Base-by-base conservation (phyloP, 2,797 vertebrate species). In the Heliangelus exortis region DNA sequence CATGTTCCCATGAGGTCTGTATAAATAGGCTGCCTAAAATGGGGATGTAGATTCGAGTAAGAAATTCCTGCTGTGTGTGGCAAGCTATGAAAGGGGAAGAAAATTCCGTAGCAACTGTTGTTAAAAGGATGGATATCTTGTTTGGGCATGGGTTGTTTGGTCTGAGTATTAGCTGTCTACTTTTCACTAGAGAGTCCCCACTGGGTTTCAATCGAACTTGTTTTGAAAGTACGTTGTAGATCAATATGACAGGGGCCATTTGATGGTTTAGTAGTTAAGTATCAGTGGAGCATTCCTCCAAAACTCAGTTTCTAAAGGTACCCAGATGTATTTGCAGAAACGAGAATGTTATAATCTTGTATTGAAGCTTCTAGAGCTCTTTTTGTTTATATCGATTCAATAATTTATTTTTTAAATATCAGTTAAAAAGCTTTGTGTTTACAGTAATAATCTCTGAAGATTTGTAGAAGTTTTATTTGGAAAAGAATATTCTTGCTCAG, bases 151-250 rank as follows among this genome's bases (percentile, higher is more conserved):
- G 92, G 28, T 89, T 90, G 94, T 92, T 94, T 96, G 78, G 89
- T 95, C 71, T 87, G 92, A 68, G 82, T 95, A 95, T 96, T 96
- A 91, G 91, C 81, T 95, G 90, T 91, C 78, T 92, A 4, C 77
- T 96, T 95, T 91, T 95, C 94, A 93, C 84, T 68, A 48, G 57
- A 84, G 89, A 69, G 93, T 95, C 84, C 96, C 96, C 61, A 93
- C 95, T 95, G 95, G 59, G 92, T 84, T 87, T 91, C 90, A 89
- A 96, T 97, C 50, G 66, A 96, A 91, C 66, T 89, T 91, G 95
- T 94, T 97, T 96, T 96, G 91, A 94, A 95, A 94, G 92, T 93
- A 95, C 81, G 45, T 93, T 93, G 93, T 91, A 89, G 94, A 96
- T 97, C 96, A 95, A 94, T 97, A 95, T 3, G 18, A 26, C 94